Percentiles rank a stretch among this genome's conserved stretches.
phyloP scores from a whole-genome alignment of 1,140 invertebrate genomes.

The Drosophila elegans region DNA sequence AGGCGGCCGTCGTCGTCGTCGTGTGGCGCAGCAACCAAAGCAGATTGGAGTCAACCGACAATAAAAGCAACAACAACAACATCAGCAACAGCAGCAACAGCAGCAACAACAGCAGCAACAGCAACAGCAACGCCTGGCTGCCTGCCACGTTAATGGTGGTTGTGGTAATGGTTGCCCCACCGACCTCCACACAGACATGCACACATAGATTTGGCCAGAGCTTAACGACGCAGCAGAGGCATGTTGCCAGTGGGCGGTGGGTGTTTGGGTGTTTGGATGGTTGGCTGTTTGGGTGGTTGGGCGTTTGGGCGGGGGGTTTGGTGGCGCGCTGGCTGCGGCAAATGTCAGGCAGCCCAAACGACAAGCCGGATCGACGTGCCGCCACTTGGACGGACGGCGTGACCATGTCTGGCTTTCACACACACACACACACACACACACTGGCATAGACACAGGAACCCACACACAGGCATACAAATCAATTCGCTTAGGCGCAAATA shows the following conservation, averaged over 20 bases:
- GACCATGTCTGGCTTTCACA: slow-evolving; percentile 82
- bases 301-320: slow-evolving; percentile 48
- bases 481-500: slow-evolving; percentile 82
- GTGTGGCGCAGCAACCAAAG: slow-evolving; percentile 83
- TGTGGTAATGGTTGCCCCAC: slow-evolving; percentile 81
- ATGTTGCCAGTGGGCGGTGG: slow-evolving; percentile 55
- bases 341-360: slow-evolving; percentile 75
- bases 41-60: slow-evolving; percentile 83
- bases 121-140: slow-evolving; percentile 68
- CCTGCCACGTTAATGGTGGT: slow-evolving; percentile 82
- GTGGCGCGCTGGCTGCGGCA: slow-evolving; percentile 76
- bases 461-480: slow-evolving; percentile 73
- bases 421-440: slow-evolving; percentile 72
- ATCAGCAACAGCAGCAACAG: slow-evolving; percentile 45
- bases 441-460: slow-evolving; percentile 47
- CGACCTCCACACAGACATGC: slow-evolving; percentile 46
- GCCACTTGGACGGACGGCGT: slow-evolving; percentile 73
- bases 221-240: slow-evolving; percentile 44
- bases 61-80: slow-evolving; percentile 77
- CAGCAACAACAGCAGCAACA: slow-evolving; percentile 36
- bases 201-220: slow-evolving; percentile 38
- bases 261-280: slow-evolving; percentile 62
- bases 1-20: slow-evolving; percentile 49
- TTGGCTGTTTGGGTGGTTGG: slow-evolving; percentile 10
- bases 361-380: slow-evolving; percentile 71